Percentiles rank a stretch among this genome's conserved stretches.
phyloP scores from a whole-genome alignment of 1,140 invertebrate genomes.

The Aphelenchoides avenae region DNA sequence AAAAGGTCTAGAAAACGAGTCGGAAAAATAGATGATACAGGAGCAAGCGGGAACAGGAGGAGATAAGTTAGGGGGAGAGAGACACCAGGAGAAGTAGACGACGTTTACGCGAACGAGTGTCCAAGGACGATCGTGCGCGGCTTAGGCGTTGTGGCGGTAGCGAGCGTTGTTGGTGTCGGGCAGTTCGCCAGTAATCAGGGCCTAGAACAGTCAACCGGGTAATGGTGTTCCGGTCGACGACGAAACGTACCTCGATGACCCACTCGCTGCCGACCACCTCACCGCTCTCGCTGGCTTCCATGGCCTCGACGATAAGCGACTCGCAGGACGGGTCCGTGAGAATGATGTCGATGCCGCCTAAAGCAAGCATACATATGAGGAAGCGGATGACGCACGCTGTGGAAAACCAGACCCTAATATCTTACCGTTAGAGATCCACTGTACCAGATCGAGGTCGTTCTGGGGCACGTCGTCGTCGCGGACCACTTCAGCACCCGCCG shows the following conservation, averaged over 20 bases:
- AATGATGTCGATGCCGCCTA: constrained; percentile 40
- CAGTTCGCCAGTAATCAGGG: constrained; percentile 37
- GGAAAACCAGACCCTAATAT: neutral
- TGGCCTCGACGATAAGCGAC: constrained; percentile 23
- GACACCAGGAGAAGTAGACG: too few species aligned
- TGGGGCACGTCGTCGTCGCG: constrained; percentile 5
- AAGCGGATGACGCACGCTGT: neutral
- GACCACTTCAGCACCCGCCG: constrained; percentile 45
- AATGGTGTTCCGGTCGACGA: too few species aligned
- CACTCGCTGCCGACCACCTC: constrained; percentile 48
- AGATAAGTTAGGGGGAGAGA: too few species aligned
- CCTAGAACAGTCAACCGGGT: too few species aligned
- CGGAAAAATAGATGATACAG: too few species aligned
- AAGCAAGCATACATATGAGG: constrained; percentile 17
- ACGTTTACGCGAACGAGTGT: too few species aligned
- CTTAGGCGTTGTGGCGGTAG: too few species aligned
- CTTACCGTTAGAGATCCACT: neutral
- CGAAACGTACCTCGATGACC: constrained; percentile 46
- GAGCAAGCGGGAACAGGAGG: too few species aligned
- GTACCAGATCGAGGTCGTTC: neutral
- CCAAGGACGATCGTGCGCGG: too few species aligned
- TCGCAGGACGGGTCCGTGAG: constrained; percentile 37
- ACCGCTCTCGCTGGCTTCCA: constrained; percentile 11
- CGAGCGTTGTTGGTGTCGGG: constrained; percentile 30
- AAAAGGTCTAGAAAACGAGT: too few species aligned